Evolutionary conservation across 1,140 invertebrate species (phyloP), one percentile per base, ranked within the genome.

Genomic region (Drosophila ananassae): DNA sequence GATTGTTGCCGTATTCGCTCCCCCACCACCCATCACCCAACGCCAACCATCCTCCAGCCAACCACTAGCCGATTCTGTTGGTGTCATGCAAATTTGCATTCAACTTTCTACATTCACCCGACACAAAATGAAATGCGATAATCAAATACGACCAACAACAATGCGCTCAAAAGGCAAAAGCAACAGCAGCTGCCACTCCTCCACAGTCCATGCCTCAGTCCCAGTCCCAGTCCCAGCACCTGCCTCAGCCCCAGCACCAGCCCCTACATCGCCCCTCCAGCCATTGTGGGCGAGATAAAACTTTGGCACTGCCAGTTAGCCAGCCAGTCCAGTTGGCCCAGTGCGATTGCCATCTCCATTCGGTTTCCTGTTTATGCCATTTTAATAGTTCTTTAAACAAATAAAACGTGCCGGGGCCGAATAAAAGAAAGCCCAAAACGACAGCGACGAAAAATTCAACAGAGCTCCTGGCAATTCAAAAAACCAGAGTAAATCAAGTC

Each of bases 81-180:
- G 82, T 87, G 82, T 87, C 82, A 78, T 87, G 82, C 82, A 77
- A 85, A 85, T 85, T 85, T 85, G 82, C 82, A 85, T 85, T 87
- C 79, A 85, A 87, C 82, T 85, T 85, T 85, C 82, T 78, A 85
- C 82, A 67, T 85, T 85, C 79, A 75, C 68, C 81, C 72, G 74
- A 85, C 82, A 85, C 82, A 85, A 81, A 85, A 87, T 81, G 82
- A 85, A 85, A 85, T 85, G 82, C 82, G 82, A 85, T 85, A 87
- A 85, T 85, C 82, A 85, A 85, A 85, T 85, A 85, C 82, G 78
- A 63, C 64, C 82, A 87, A 72, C 82, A 85, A 85, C 82, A 87
- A 87, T 81, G 81, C 80, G 76, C 72, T 76, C 80, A 56, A 79
- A 77, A 63, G 64, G 41, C 41, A 44, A 44, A 13, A 44, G 53